Evolutionary conservation across 2,888 invertebrate species (phyloP), one percentile per base, ranked within the genome.

Genomic region (Erebia ligea): DNA sequence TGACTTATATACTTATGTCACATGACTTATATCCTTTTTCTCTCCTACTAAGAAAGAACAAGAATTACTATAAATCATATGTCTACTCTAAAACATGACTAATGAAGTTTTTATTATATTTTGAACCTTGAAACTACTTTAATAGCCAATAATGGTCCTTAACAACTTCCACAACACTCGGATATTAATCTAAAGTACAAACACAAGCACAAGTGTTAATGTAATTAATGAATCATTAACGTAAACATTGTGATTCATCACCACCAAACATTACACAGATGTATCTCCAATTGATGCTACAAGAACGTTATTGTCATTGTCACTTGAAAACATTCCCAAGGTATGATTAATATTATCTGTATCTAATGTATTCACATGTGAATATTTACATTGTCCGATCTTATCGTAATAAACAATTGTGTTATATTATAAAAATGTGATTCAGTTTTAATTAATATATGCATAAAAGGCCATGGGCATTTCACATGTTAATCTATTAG

Each of bases 151-250:
- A 48, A 25, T 34, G n/a, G 48, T 50, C 15, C 21, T 50, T 42
- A 34, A 64, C n/a, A n/a, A 54, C 64, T 52, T 54, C 52, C 40
- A 45, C n/a, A 54, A 40, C 40, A 52, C 54, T 57, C 45, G 2
- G 66, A 66, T 58, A 34, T 54, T 73, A 77, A 75, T 74, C 72
- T 76, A 62, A 76, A 73, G 58, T 69, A 48, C 65, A 73, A 72
- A 75, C 65, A 70, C 54, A 64, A 50, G 19, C 65, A 61, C 63
- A 71, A 73, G 65, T 76, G 74, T 67, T 73, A 76, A 73, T 76
- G 73, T 77, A 75, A 75, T 77, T 76, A 70, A 68, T 80, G 79
- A 79, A 75, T 79, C 80, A 81, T 76, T 75, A 77, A 72, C 73
- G 76, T 75, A 77, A 75, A 79, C 76, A 78, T 73, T 78, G 78